A percentile compares a stretch with the other conserved stretches of the same genome.
Conservation (phyloP, 92 coral and sea anemone genomes). For the Epizoanthus rinbou region DNA sequence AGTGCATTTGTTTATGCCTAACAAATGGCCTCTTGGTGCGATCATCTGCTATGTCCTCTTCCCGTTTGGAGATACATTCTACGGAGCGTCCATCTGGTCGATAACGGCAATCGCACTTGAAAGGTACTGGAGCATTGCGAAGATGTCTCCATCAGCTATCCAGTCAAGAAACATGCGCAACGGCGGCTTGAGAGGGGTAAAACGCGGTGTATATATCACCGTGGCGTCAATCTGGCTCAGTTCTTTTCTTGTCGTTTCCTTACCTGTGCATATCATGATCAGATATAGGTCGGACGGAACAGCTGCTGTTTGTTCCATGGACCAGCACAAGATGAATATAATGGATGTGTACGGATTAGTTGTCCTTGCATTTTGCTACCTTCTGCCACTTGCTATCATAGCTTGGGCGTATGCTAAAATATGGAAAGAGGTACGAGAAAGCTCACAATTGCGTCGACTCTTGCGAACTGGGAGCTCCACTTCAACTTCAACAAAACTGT, state of each 20-base stretch:
- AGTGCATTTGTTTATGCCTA: constrained; percentile 22
- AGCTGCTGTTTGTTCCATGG: background rate
- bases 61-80: constrained; percentile 58
- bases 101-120: constrained; percentile 56
- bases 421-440: constrained; percentile 2
- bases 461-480: background rate
- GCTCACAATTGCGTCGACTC: constrained; percentile 4
- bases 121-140: constrained; percentile 10
- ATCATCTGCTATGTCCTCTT: constrained; percentile 34
- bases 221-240: constrained; percentile 1
- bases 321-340: background rate
- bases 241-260: constrained; percentile 15
- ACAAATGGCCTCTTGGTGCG: constrained; percentile 53
- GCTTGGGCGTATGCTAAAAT: constrained; percentile 13
- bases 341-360: background rate
- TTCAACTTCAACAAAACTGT: background rate
- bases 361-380: background rate
- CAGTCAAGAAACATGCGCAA: no score
- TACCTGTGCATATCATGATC: constrained; percentile 11
- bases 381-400: constrained; percentile 22
- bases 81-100: constrained; percentile 56
- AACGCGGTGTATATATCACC: constrained; percentile 11
- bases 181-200: background rate
- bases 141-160: background rate
- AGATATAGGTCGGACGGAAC: background rate